Conservation (phyloP, 2,113 vertebrate genomes). For the Dromaius novaehollandiae region DNA sequence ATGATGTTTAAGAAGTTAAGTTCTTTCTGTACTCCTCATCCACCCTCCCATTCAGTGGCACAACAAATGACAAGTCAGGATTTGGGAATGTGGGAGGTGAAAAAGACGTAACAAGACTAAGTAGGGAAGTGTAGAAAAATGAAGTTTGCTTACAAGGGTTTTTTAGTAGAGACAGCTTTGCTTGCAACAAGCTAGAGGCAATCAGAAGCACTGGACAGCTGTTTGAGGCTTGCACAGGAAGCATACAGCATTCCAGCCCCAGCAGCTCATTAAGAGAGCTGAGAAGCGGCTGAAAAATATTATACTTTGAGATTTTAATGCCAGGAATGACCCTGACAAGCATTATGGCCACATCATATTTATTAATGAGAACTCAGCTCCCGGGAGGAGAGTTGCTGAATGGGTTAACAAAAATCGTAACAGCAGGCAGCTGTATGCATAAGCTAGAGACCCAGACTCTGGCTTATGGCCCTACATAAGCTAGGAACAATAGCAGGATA, state of each 20-base stretch:
- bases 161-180: not conserved
- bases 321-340: not conserved
- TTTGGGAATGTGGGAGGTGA: not conserved
- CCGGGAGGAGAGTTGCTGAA: not conserved
- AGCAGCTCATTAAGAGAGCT: not conserved
- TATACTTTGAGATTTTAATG: not conserved
- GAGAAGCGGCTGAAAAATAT: not conserved
- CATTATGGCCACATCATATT: not conserved
- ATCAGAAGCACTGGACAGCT: not conserved
- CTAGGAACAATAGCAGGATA: not conserved
- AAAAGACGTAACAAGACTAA: not conserved
- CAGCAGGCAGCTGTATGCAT: slow-evolving; percentile 2
- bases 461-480: not conserved
- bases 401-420: not conserved
- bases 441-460: not conserved
- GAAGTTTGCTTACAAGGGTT: not conserved
- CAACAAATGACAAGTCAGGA: not conserved
- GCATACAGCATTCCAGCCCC: not conserved
- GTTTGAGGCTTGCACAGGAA: not conserved
- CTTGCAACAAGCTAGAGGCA: not conserved
- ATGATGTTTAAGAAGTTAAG: not conserved
- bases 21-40: not conserved
- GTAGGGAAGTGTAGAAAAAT: not conserved
- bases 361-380: not conserved
- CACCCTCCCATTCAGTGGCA: not conserved